A percentile compares a stretch with the other conserved stretches of the same genome.
Evolutionary conservation across 2,113 vertebrate species (phyloP).

Genomic region (Mellivora capensis): DNA sequence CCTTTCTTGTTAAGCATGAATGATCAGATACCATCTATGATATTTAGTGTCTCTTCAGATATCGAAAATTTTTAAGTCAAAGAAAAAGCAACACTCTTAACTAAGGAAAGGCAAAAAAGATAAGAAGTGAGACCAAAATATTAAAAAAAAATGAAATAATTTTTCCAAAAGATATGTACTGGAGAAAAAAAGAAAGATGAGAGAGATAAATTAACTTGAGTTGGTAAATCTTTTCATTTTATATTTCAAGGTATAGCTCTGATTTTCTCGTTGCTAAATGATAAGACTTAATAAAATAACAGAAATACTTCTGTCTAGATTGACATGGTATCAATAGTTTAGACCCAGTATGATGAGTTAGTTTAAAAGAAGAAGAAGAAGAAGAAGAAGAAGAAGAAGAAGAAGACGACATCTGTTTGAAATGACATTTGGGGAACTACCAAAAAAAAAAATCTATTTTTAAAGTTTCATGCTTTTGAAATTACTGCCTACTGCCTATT

Average conservation of each 20-base stretch:
- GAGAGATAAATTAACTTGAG: background rate
- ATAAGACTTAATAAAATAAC: background rate
- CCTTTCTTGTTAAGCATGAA: background rate
- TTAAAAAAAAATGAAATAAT: background rate
- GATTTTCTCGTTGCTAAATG: background rate
- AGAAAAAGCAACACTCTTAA: background rate
- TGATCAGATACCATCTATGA: background rate
- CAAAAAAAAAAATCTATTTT: background rate
- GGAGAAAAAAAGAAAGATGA: background rate
- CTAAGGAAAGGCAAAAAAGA: background rate
- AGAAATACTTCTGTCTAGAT: background rate
- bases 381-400: background rate
- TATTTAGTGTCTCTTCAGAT: background rate
- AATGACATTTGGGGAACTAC: background rate
- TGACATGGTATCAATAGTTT: background rate
- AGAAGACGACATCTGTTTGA: background rate
- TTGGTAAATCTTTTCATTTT: background rate
- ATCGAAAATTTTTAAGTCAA: constrained; percentile 1
- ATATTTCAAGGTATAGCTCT: background rate
- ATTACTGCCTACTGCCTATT: background rate
- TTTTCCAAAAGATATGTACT: background rate
- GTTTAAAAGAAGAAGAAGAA: background rate
- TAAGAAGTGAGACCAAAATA: background rate
- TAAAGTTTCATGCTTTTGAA: constrained; percentile 4
- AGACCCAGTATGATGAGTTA: constrained; percentile 14